These are phyloP conservation scores for Pecten maximus DNA, from an alignment of 2,888 invertebrate species.

Conservation along the genomic window DNA sequence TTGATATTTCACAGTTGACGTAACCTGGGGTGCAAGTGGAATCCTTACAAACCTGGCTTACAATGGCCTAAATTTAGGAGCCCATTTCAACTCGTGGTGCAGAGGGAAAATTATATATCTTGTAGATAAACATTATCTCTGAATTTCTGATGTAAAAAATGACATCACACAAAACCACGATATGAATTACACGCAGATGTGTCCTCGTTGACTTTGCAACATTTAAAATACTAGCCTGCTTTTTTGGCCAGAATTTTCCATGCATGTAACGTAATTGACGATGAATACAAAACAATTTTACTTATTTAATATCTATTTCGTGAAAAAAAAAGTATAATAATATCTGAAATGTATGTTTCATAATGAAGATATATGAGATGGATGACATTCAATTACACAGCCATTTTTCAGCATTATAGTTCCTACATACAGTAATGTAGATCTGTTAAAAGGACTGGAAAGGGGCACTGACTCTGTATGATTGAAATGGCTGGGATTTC, in stretches of 20 bases:
- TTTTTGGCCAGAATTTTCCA: background rate
- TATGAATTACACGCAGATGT: conserved; percentile 14
- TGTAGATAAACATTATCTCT: background rate
- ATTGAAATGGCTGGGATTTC: background rate
- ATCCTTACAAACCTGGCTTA: background rate
- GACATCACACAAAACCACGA: background rate
- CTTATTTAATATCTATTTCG: background rate
- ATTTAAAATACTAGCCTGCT: background rate
- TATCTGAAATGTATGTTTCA: background rate
- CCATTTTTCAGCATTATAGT: background rate
- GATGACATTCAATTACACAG: conserved; percentile 2
- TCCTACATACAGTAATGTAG: background rate
- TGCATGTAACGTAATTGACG: background rate
- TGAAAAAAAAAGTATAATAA: background rate
- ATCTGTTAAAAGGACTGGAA: background rate
- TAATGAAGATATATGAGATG: conserved; percentile 4
- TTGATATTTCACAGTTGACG: conserved; percentile 10
- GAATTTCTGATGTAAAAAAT: background rate
- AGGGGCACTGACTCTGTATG: background rate
- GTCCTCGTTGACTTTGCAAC: background rate
- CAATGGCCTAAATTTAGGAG: background rate
- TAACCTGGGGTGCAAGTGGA: background rate
- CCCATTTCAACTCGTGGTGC: background rate
- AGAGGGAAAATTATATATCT: background rate
- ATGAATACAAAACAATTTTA: conserved; percentile 6